Evolutionary conservation across 2,113 vertebrate genomes (phyloP), one percentile per base, ranked within the genome.

Genomic region (Ploceus nigricollis): DNA sequence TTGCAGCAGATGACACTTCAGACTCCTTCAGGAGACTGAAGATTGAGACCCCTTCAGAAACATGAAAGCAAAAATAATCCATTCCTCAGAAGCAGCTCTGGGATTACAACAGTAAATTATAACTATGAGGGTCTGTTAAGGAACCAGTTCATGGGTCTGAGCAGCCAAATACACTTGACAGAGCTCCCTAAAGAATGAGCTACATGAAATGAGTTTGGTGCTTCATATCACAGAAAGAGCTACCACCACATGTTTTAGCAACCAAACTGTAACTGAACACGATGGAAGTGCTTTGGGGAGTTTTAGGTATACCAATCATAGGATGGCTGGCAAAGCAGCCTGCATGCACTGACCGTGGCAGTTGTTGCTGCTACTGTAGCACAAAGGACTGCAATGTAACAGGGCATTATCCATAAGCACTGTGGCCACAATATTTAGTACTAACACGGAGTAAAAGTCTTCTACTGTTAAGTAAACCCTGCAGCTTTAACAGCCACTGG

Each of bases 1-100:
- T 60, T 63, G 93, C 95, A 94, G 96, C 78, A 96, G 87, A 88
- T 82, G 61, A 94, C 95, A 87, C 68, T 95, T 95, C 84, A 91
- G 39, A 89, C 16, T 78, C 81, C 89, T 92, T 77, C 65, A 82
- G 81, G 73, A 96, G 75, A 79, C 60, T 51, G 24, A 86, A 90
- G 23, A 1, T 28, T 56, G 77, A 85, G 39, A 93, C 9, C 66
- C 75, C 78, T 90, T 86, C 76, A 81, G 64, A 84, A 97, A 82
- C 82, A 37, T 20, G 22, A 85, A 92, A 79, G 11, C 10, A 93
- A 40, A 93, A 85, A 73, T 8, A 63, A 90, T 56, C 51, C 35
- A 28, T 63, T 88, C 37, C 44, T 95, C 58, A 84, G 65, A 90
- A 80, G 51, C 51, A 93, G 28, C 12, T 65, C 23, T 33, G 54